phyloP scores from a whole-genome alignment of 1,140 invertebrate genomes.

The Carcinoscorpius rotundicauda region DNA sequence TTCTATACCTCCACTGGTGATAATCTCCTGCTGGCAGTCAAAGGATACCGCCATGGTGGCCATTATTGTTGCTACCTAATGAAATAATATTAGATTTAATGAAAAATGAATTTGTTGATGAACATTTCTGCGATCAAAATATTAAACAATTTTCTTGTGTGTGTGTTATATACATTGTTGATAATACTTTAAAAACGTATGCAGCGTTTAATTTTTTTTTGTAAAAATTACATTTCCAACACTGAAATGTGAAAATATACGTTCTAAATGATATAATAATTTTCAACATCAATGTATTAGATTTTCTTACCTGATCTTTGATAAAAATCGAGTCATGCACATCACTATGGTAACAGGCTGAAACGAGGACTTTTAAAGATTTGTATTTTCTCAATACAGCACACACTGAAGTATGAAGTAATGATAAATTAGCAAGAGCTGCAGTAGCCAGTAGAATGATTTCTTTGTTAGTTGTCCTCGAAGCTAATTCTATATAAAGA shows the following conservation, averaged over 20 bases:
- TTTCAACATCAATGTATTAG: no score
- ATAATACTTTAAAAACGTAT: no score
- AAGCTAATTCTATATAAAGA: slow-evolving; percentile 40
- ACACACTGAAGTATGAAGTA: slow-evolving; percentile 53
- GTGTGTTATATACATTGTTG: no score
- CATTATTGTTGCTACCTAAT: slow-evolving; percentile 54
- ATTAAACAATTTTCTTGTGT: neutral
- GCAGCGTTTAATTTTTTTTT: no score
- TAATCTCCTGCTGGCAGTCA: slow-evolving; percentile 44
- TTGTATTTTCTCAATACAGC: slow-evolving; percentile 41
- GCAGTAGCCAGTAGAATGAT: slow-evolving; percentile 65
- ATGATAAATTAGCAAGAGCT: slow-evolving; percentile 74
- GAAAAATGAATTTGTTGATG: no score
- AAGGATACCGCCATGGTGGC: slow-evolving; percentile 52
- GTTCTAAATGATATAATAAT: no score
- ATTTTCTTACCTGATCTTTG: slow-evolving; percentile 56
- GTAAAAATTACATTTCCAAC: no score
- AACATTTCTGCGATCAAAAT: no score
- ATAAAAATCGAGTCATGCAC: slow-evolving; percentile 36
- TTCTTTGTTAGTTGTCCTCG: slow-evolving; percentile 53
- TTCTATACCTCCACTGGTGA: slow-evolving; percentile 45
- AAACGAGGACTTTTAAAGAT: slow-evolving; percentile 20
- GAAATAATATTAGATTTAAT: slow-evolving; percentile 3
- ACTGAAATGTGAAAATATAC: no score
- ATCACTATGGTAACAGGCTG: slow-evolving; percentile 29